Evolutionary conservation across 2,113 vertebrate genomes (phyloP).

Genomic region (Nibea coibor): DNA sequence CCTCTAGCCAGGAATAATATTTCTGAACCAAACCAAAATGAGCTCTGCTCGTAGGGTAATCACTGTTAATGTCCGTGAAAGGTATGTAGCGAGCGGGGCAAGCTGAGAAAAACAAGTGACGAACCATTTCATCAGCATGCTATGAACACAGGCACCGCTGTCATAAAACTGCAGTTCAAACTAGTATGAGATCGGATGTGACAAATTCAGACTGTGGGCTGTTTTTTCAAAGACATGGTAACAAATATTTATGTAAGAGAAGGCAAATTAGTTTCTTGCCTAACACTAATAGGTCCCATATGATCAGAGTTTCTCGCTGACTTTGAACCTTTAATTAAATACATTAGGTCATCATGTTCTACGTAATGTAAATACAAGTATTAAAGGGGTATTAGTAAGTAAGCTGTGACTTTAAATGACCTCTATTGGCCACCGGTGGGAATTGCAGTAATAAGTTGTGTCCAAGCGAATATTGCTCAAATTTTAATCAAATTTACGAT

Average conservation of each 20-base stretch:
- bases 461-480: slow-evolving; percentile 36
- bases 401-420: slow-evolving; percentile 41
- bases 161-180: slow-evolving; percentile 46
- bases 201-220: slow-evolving; percentile 53
- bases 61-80: slow-evolving; percentile 64
- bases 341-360: slow-evolving; percentile 63
- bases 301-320: slow-evolving; percentile 38
- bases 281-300: slow-evolving; percentile 54
- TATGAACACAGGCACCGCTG: slow-evolving; percentile 35
- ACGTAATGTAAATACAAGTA: slow-evolving; percentile 52
- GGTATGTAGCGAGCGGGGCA: slow-evolving; percentile 33
- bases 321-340: slow-evolving; percentile 56
- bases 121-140: slow-evolving; percentile 45
- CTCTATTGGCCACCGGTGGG: slow-evolving; percentile 37
- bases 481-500: slow-evolving; percentile 14
- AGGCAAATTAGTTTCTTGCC: slow-evolving; percentile 53
- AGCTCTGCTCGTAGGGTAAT: slow-evolving; percentile 58
- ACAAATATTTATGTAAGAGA: slow-evolving; percentile 67
- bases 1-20: slow-evolving; percentile 75
- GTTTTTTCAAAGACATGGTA: slow-evolving; percentile 30
- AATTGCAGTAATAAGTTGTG: slow-evolving; percentile 33
- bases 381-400: slow-evolving; percentile 43
- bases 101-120: slow-evolving; percentile 58
- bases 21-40: slow-evolving; percentile 55
- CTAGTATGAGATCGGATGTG: slow-evolving; percentile 50